Evolutionary conservation across 2,797 vertebrate genomes (phyloP), one percentile per base, ranked within the genome.

Genomic region (Ctenopoma multispine): DNA sequence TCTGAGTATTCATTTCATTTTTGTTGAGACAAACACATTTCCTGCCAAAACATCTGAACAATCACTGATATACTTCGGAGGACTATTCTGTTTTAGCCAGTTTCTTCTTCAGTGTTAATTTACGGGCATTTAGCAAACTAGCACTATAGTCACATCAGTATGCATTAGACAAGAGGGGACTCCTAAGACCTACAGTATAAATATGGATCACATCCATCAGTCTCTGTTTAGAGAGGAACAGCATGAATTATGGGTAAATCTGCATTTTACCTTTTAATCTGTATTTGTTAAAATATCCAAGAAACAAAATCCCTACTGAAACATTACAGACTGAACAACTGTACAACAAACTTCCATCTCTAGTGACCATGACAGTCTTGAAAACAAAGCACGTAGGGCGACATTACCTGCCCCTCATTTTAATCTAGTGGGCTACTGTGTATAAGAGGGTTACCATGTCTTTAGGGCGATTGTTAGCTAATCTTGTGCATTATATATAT

Each of bases 291-390:
- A 3, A 43, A 24, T 15, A 69, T 51, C 21, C 17, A 54, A 27
- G 66, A 51, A 77, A 63, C 23, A 15, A 41, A 7, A 69, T 61
- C 75, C 80, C 55, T 53, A 73, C 58, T 47, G 36, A 77, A 69
- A 90, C 81, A 90, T 92, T 88, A 87, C 89, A 80, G 34, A 72
- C 51, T 23, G 27, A 68, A 69, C 56, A 59, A 14, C 60, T 65
- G 48, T 36, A 47, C 53, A 51, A 63, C 53, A 60, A 82, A 69
- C 51, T 44, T 67, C 61, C n/a, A 24, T 73, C 58, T 88, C 38
- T 29, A 44, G 50, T 7, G 21, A 71, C 56, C 54, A 20, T 10
- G 43, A 78, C 69, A 50, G 58, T 75, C 47, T 69, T 57, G 38
- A 68, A 55, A 62, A 73, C 62, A 69, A 63, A 58, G 60, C 59